These are phyloP conservation scores for Autographa pulchrina DNA, from an alignment of 2,888 invertebrate genomes.

Conservation along the genomic window DNA sequence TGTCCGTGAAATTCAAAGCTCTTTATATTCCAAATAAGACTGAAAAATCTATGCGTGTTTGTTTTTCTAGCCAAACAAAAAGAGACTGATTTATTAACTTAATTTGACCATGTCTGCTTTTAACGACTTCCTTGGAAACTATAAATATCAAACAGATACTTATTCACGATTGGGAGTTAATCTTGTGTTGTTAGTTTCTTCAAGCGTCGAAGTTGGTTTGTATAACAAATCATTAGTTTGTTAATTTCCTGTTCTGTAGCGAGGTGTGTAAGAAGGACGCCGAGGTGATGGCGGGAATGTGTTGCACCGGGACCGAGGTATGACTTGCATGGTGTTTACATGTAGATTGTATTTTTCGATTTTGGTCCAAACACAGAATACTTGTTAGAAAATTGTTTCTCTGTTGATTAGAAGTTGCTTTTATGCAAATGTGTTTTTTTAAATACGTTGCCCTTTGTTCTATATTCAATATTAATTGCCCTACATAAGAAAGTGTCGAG, in stretches of 20 bases:
- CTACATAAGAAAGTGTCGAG: too few relatives aligned
- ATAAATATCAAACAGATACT: background rate
- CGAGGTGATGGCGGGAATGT: conserved; percentile 76
- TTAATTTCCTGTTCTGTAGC: conserved; percentile 64
- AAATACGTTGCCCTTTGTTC: too few relatives aligned
- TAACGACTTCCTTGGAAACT: conserved; percentile 3
- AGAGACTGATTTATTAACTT: background rate
- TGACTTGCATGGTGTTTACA: background rate
- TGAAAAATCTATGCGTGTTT: background rate
- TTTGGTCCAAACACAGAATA: conserved; percentile 77
- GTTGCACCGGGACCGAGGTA: conserved; percentile 76
- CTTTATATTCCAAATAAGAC: background rate
- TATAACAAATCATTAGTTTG: conserved; percentile 31
- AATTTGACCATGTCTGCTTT: background rate
- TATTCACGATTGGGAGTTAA: conserved; percentile 18
- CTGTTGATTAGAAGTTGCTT: background rate
- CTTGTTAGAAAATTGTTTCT: background rate
- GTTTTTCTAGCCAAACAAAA: background rate
- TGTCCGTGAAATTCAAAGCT: too few relatives aligned
- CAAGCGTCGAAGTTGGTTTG: background rate
- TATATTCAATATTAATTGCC: too few relatives aligned
- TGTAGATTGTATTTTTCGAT: conserved; percentile 20
- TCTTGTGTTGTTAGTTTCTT: conserved; percentile 2
- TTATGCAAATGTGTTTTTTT: too few relatives aligned
- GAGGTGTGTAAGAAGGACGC: conserved; percentile 75